phyloP scores from a whole-genome alignment of 2,888 invertebrate species.

The Papilio elwesi region DNA sequence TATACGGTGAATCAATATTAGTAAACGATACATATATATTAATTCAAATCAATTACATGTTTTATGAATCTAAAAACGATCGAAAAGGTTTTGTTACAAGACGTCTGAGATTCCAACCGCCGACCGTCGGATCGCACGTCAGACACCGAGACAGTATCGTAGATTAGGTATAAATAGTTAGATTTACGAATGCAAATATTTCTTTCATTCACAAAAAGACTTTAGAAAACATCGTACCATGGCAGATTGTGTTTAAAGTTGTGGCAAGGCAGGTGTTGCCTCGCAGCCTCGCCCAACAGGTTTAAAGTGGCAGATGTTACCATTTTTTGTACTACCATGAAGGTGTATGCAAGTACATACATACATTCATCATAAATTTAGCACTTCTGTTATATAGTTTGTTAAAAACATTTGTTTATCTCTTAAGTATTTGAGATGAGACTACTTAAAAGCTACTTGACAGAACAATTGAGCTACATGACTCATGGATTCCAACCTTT shows the following conservation, averaged over 20 bases:
- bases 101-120: not conserved
- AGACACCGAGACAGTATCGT: too few species aligned
- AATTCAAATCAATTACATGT: not conserved
- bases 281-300: conserved; percentile 28
- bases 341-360: not conserved
- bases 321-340: not conserved
- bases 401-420: not conserved
- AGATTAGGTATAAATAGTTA: too few species aligned
- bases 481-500: conserved; percentile 30
- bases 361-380: not conserved
- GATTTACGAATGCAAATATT: not conserved
- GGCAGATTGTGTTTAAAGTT: conserved; percentile 30
- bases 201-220: not conserved
- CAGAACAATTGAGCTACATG: conserved; percentile 34
- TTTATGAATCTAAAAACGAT: too few species aligned
- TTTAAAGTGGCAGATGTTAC: conserved; percentile 35
- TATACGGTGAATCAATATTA: too few species aligned
- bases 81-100: not conserved
- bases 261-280: conserved; percentile 26
- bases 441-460: conserved; percentile 14
- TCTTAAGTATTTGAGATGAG: not conserved
- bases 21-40: not conserved
- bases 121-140: not conserved
- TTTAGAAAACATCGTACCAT: not conserved
- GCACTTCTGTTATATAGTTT: not conserved